phyloP scores from a whole-genome alignment of 2,113 vertebrate species.

The Xerus inauris region DNA sequence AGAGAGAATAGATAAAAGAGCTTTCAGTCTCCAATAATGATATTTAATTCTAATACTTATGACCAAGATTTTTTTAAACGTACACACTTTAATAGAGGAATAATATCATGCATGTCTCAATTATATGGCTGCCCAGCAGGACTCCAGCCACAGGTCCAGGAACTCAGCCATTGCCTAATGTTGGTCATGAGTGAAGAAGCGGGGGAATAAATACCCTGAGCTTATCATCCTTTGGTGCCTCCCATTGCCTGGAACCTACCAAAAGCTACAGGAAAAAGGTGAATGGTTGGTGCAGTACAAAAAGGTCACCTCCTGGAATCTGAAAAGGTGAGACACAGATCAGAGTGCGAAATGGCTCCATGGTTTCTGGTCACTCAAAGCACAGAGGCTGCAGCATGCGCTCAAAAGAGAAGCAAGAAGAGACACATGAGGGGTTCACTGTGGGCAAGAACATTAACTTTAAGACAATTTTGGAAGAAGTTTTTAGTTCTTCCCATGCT shows the following conservation, averaged over 20 bases:
- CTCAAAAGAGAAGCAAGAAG: not conserved
- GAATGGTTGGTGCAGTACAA: not conserved
- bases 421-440: not conserved
- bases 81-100: not conserved
- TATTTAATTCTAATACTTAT: not conserved
- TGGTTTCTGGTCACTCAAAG: not conserved
- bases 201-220: not conserved
- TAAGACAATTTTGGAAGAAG: not conserved
- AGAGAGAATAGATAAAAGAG: not conserved
- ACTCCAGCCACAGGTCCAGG: not conserved
- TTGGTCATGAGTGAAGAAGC: not conserved
- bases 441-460: not conserved
- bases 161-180: not conserved
- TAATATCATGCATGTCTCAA: not conserved
- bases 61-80: not conserved
- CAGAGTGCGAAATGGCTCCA: too few species aligned
- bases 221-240: not conserved
- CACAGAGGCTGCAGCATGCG: rapidly evolving
- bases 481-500: not conserved
- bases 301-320: not conserved
- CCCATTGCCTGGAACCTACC: not conserved
- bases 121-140: not conserved
- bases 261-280: not conserved
- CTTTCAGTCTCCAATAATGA: not conserved
- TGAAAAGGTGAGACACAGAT: not conserved